Conservation (phyloP, 1,140 invertebrate species). For the Drosophila ambigua region DNA sequence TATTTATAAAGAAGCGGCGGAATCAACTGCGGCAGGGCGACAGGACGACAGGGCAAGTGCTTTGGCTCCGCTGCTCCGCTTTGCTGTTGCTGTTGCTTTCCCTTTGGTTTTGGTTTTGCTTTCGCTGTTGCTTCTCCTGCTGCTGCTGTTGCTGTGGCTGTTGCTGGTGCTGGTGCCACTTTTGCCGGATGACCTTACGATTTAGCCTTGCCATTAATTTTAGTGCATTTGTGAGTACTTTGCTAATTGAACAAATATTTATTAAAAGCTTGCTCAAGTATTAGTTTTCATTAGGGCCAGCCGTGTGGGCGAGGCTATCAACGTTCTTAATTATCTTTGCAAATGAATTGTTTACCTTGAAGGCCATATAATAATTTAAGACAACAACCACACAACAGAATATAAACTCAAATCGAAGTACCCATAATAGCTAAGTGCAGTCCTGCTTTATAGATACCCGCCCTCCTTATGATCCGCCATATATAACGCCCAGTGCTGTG, state of each 20-base stretch:
- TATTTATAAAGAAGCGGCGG: conserved; percentile 59
- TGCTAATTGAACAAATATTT: conserved; percentile 57
- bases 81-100: no score
- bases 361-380: conserved; percentile 9
- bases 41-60: conserved; percentile 27
- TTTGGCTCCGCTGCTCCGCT: background rate
- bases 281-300: conserved; percentile 25
- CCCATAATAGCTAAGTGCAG: background rate
- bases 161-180: conserved; percentile 13
- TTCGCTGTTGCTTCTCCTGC: no score
- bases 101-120: no score
- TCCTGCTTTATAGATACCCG: conserved; percentile 21
- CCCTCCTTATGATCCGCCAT: conserved; percentile 24
- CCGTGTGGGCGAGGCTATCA: background rate
- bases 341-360: conserved; percentile 9
- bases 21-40: conserved; percentile 39
- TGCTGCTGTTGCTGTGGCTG: background rate
- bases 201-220: conserved; percentile 65
- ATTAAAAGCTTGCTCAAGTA: conserved; percentile 48
- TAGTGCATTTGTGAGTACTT: conserved; percentile 35
- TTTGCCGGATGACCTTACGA: conserved; percentile 43
- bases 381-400: background rate
- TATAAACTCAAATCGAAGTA: conserved; percentile 7
- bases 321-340: background rate
- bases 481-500: conserved; percentile 27